Conservation (phyloP, 2,888 invertebrate genomes). For the Aproaerema taeniolella region DNA sequence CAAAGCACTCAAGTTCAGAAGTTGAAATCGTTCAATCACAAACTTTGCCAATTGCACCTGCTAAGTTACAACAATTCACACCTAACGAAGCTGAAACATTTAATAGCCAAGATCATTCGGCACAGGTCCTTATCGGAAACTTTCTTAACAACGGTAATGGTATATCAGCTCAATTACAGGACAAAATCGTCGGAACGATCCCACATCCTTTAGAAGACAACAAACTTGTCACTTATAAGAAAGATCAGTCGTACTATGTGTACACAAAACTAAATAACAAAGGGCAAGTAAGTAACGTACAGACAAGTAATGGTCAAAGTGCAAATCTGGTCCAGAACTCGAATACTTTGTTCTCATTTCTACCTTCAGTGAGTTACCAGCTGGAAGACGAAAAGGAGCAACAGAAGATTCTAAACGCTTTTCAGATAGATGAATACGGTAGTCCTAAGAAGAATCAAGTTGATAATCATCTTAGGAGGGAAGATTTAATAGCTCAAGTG, state of each 20-base stretch:
- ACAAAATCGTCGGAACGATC: constrained; percentile 61
- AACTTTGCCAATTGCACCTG: constrained; percentile 35
- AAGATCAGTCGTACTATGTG: constrained; percentile 60
- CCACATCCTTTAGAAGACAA: constrained; percentile 56
- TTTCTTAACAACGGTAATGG: constrained; percentile 45
- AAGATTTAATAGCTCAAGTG: constrained; percentile 38
- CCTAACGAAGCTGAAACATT: constrained; percentile 31
- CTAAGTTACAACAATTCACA: constrained; percentile 40
- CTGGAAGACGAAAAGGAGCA: constrained; percentile 56
- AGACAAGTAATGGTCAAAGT: constrained; percentile 24
- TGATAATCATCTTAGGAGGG: constrained; percentile 26
- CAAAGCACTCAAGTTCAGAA: constrained; percentile 33
- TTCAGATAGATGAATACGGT: constrained; percentile 51
- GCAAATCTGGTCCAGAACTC: constrained; percentile 29
- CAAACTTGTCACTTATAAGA: constrained; percentile 58
- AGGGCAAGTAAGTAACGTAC: constrained; percentile 24
- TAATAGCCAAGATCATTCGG: constrained; percentile 39
- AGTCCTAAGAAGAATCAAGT: constrained; percentile 36
- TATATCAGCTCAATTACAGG: constrained; percentile 59
- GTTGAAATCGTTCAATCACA: constrained; percentile 51
- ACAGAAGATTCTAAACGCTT: constrained; percentile 45
- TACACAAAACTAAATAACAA: constrained; percentile 49
- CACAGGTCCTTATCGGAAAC: constrained; percentile 29
- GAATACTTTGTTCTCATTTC: constrained; percentile 44
- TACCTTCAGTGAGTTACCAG: constrained; percentile 59